A percentile compares a stretch with the other conserved stretches of the same genome.
These are phyloP conservation scores for Pristionchus mayeri DNA, from an alignment of 2,888 invertebrate genomes.

Conservation along the genomic window DNA sequence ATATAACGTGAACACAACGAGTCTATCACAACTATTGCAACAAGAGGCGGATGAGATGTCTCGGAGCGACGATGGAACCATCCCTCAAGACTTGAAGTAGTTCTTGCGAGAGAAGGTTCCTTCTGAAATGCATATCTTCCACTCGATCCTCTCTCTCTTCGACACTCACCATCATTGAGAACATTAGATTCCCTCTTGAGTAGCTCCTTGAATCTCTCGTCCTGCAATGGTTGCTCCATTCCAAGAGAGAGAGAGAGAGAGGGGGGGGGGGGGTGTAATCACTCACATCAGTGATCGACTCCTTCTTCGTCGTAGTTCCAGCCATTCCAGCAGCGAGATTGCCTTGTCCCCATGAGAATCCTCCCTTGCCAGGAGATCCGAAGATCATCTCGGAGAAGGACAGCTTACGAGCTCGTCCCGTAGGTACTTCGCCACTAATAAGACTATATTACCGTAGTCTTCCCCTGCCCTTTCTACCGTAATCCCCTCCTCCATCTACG, in stretches of 20 bases:
- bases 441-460: not conserved
- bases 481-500: not conserved
- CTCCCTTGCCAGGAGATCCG: slow-evolving; percentile 45
- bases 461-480: not conserved
- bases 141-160: not conserved
- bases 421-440: not conserved
- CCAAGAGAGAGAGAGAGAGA: too few species aligned
- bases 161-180: slow-evolving; percentile 46
- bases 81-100: slow-evolving; percentile 26
- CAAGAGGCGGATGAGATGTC: not conserved
- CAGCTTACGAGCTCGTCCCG: slow-evolving; percentile 45
- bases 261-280: too few species aligned
- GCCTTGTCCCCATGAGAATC: slow-evolving; percentile 48
- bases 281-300: slow-evolving; percentile 34
- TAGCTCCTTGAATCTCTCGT: slow-evolving; percentile 46
- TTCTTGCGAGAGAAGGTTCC: slow-evolving; percentile 39
- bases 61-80: too few species aligned
- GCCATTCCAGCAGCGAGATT: not conserved
- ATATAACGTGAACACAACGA: slow-evolving; percentile 33
- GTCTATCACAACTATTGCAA: slow-evolving; percentile 22
- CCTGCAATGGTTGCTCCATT: not conserved
- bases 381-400: slow-evolving; percentile 51
- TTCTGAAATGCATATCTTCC: slow-evolving; percentile 16
- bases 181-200: slow-evolving; percentile 39
- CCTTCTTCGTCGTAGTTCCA: slow-evolving; percentile 12